These are phyloP conservation scores for Clunio marinus DNA, from an alignment of 2,888 invertebrate species.

Conservation along the genomic window DNA sequence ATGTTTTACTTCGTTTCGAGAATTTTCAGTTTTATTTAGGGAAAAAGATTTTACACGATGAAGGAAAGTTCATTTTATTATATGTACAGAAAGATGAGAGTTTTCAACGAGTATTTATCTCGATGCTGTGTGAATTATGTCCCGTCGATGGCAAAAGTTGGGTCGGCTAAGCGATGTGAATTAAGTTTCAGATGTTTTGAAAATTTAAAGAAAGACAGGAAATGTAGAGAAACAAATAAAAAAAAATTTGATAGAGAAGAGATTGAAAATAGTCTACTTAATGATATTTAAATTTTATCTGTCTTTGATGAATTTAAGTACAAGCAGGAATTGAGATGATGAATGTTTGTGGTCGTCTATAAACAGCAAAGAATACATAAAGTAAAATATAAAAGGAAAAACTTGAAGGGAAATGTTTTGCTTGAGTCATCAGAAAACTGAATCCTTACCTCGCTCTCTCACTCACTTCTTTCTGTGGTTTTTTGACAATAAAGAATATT, in stretches of 20 bases:
- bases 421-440: no score
- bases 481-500: no score
- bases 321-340: no score
- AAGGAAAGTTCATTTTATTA: no score
- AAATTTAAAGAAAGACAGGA: background rate
- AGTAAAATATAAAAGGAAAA: no score
- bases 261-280: slow-evolving; percentile 9
- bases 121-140: slow-evolving; percentile 21
- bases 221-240: slow-evolving; percentile 20
- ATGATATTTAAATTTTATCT: background rate
- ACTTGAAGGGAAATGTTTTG: no score
- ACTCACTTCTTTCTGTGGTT: no score
- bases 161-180: slow-evolving; percentile 15
- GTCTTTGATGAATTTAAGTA: no score
- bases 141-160: slow-evolving; percentile 26
- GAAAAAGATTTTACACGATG: background rate
- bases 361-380: no score
- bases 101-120: slow-evolving; percentile 20
- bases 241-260: slow-evolving; percentile 23
- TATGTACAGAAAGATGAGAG: background rate
- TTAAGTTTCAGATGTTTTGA: background rate
- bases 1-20: background rate
- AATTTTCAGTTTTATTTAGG: slow-evolving; percentile 6
- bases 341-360: no score
- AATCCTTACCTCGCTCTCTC: no score